A percentile compares a stretch with the other conserved stretches of the same genome.
Evolutionary conservation across 2,113 vertebrate genomes (phyloP).

Genomic region (Pelobates fuscus): DNA sequence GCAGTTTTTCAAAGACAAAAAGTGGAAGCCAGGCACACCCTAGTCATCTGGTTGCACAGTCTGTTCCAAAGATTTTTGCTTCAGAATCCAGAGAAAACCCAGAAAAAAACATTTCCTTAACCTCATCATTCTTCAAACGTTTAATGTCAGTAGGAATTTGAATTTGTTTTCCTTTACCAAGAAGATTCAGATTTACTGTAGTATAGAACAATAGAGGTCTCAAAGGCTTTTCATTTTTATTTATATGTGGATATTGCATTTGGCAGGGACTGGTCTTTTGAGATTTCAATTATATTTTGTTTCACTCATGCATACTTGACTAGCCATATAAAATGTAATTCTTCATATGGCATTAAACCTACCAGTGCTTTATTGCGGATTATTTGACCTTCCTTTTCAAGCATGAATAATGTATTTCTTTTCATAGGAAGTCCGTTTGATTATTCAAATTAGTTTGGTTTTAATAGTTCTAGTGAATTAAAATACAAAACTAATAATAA

Average conservation of each 20-base stretch:
- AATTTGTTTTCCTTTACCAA: conserved; percentile 16
- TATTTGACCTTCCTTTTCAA: background rate
- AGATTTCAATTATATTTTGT: conserved; percentile 35
- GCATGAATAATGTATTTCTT: background rate
- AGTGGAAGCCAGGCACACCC: conserved; percentile 19
- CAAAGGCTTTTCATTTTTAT: conserved; percentile 1
- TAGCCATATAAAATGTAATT: conserved; percentile 23
- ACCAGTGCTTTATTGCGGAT: background rate
- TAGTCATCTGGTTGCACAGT: background rate
- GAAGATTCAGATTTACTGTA: background rate
- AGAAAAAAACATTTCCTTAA: conserved; percentile 26
- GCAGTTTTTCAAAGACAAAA: conserved; percentile 29
- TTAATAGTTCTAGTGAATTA: no score
- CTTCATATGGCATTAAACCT: conserved; percentile 3
- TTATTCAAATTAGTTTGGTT: no score
- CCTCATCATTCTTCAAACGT: conserved; percentile 7
- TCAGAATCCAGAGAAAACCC: background rate
- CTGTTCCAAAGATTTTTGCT: background rate
- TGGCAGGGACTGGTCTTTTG: conserved; percentile 33
- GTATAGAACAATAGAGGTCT: conserved; percentile 1
- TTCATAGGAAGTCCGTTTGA: no score
- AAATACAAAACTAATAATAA: no score
- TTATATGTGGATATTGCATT: conserved; percentile 20
- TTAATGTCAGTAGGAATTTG: conserved; percentile 1
- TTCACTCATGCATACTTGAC: conserved; percentile 40